Percentiles rank a stretch among this genome's conserved stretches.
These are phyloP conservation scores for Ichneumoninae sp. DNA, from an alignment of 2,888 invertebrate species.

Conservation along the genomic window DNA sequence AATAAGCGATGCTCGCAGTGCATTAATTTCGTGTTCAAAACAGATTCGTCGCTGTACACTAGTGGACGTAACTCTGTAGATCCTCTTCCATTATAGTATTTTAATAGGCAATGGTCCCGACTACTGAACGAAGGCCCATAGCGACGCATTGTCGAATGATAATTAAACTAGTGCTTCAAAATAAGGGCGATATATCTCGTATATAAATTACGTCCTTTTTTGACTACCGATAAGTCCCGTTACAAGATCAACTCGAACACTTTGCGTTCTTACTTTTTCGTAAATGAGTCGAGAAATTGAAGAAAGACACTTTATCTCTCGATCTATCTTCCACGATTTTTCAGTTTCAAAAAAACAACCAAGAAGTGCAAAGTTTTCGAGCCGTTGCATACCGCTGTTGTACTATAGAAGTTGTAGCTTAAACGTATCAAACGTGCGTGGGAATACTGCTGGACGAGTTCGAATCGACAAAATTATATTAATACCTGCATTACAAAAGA, in stretches of 20 bases:
- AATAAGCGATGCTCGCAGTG: conserved; percentile 15
- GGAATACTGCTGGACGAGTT: conserved; percentile 54
- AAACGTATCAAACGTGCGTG: conserved; percentile 43
- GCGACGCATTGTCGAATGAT: conserved; percentile 15
- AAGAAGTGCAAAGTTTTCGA: not conserved
- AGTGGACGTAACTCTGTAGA: conserved; percentile 35
- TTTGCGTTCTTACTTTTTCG: not conserved
- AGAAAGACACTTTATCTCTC: not conserved
- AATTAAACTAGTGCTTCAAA: conserved; percentile 13
- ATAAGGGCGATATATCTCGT: not conserved
- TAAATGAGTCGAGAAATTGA: not conserved
- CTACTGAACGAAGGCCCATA: conserved; percentile 51
- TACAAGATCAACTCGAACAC: not conserved
- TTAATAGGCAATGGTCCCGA: conserved; percentile 57
- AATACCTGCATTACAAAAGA: conserved; percentile 14
- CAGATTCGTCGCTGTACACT: conserved; percentile 4
- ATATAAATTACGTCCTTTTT: not conserved
- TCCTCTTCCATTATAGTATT: conserved; percentile 25
- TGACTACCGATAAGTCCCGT: not conserved
- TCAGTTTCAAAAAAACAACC: not conserved
- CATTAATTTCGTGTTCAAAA: conserved; percentile 1
- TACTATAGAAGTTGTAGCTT: conserved; percentile 7
- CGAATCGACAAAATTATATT: conserved; percentile 17
- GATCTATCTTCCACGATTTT: not conserved
- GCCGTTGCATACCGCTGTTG: not conserved